phyloP scores from a whole-genome alignment of 2,113 vertebrate genomes.

The Jacana jacana region DNA sequence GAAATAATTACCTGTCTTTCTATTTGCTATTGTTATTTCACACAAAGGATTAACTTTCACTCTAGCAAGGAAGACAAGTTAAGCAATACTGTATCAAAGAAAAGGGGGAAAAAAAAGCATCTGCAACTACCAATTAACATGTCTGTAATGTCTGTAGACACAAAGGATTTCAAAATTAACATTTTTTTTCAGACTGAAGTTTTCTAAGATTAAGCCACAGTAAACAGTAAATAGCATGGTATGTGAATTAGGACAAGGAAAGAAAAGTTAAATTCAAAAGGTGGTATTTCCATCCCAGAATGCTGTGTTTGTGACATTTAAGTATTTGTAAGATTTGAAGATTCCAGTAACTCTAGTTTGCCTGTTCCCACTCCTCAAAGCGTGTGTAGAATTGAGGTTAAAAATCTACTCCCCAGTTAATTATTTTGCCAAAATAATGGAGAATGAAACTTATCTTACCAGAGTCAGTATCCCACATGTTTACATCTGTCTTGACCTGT shows the following conservation, averaged over 20 bases:
- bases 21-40: constrained; percentile 51
- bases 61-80: constrained; percentile 47
- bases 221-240: not conserved
- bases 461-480: not conserved
- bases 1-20: constrained; percentile 60
- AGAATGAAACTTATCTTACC: not conserved
- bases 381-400: not conserved
- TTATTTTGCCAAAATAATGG: not conserved
- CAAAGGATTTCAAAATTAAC: constrained; percentile 32
- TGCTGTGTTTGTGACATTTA: not conserved
- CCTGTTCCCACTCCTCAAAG: not conserved
- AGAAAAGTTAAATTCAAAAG: not conserved
- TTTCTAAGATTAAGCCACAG: constrained; percentile 1
- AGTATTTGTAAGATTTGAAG: not conserved
- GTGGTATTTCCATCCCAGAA: not conserved
- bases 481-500: not conserved
- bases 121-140: constrained; percentile 20
- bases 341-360: not conserved
- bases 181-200: not conserved
- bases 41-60: constrained; percentile 43
- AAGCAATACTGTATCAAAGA: constrained; percentile 22
- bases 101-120: not conserved
- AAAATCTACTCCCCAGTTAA: not conserved
- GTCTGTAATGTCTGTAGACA: constrained; percentile 13
- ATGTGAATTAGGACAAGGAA: not conserved